Conservation (phyloP, 92 coral and sea anemone species). For the Phenganax subtilis region DNA sequence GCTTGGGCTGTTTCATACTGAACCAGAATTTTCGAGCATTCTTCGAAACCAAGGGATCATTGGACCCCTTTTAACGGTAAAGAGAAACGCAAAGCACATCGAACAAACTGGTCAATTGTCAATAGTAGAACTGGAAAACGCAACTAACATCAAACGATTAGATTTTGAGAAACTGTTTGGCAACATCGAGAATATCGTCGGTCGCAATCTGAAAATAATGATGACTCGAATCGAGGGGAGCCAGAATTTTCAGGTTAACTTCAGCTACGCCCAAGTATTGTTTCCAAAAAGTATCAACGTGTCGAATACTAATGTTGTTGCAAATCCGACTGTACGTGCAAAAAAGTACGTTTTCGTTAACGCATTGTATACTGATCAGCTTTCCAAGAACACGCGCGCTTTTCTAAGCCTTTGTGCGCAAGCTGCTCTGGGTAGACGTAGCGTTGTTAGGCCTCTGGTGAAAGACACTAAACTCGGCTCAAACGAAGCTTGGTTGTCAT, state of each 20-base stretch:
- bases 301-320: background rate
- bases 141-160: too few relatives aligned
- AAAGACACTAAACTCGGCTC: background rate
- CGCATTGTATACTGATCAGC: background rate
- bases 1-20: too few relatives aligned
- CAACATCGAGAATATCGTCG: background rate
- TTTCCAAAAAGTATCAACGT: background rate
- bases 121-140: too few relatives aligned
- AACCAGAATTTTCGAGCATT: too few relatives aligned
- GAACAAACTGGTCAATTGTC: too few relatives aligned
- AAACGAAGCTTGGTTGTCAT: background rate
- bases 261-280: background rate
- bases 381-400: background rate
- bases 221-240: background rate
- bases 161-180: background rate
- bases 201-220: background rate
- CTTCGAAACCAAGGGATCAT: too few relatives aligned
- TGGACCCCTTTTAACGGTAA: too few relatives aligned
- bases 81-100: too few relatives aligned
- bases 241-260: background rate
- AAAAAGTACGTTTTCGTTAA: background rate
- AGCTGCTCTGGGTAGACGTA: background rate
- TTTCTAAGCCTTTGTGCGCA: slow-evolving; percentile 21
- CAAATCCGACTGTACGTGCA: background rate
- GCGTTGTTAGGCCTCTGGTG: background rate